A percentile compares a stretch with the other conserved stretches of the same genome.
Evolutionary conservation across 1,140 invertebrate genomes (phyloP).

Genomic region (Ceratosolen fusciceps): DNA sequence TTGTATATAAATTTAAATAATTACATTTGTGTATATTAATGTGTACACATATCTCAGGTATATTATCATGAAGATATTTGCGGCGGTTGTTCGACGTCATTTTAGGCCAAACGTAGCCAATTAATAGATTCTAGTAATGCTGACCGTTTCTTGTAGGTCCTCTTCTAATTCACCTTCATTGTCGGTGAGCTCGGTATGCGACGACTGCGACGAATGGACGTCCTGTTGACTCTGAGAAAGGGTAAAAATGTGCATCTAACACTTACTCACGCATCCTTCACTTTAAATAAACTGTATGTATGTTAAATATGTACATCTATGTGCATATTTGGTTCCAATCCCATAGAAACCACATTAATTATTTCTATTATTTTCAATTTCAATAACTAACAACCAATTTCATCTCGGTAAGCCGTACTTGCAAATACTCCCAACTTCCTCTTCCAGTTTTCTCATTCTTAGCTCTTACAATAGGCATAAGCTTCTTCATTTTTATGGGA

Average conservation of each 20-base stretch:
- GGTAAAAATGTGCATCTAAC: slow-evolving; percentile 45
- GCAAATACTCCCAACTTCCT: slow-evolving; percentile 16
- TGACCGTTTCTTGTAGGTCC: slow-evolving; percentile 35
- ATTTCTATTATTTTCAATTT: too few species aligned
- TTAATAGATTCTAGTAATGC: slow-evolving; percentile 44
- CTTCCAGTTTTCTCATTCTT: slow-evolving; percentile 24
- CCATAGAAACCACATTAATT: slow-evolving; percentile 43
- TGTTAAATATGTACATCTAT: slow-evolving; percentile 50
- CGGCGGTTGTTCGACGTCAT: slow-evolving; percentile 21
- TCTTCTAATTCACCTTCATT: slow-evolving; percentile 43
- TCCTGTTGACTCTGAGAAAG: slow-evolving; percentile 48
- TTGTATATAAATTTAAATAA: slow-evolving; percentile 45
- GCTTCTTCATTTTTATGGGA: slow-evolving; percentile 46
- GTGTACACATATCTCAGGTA: slow-evolving; percentile 40
- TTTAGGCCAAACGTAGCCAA: slow-evolving; percentile 14
- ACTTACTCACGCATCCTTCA: slow-evolving; percentile 42
- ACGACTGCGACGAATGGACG: slow-evolving; percentile 33
- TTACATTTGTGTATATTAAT: slow-evolving; percentile 40
- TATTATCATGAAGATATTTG: slow-evolving; percentile 34
- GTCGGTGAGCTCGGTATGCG: slow-evolving; percentile 29
- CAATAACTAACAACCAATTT: slow-evolving; percentile 23
- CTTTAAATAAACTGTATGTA: slow-evolving; percentile 46
- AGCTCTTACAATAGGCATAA: slow-evolving; percentile 27
- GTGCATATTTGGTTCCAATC: slow-evolving; percentile 50
- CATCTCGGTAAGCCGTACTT: slow-evolving; percentile 15